phyloP scores from a whole-genome alignment of 2,113 vertebrate species.

The Channa argus region DNA sequence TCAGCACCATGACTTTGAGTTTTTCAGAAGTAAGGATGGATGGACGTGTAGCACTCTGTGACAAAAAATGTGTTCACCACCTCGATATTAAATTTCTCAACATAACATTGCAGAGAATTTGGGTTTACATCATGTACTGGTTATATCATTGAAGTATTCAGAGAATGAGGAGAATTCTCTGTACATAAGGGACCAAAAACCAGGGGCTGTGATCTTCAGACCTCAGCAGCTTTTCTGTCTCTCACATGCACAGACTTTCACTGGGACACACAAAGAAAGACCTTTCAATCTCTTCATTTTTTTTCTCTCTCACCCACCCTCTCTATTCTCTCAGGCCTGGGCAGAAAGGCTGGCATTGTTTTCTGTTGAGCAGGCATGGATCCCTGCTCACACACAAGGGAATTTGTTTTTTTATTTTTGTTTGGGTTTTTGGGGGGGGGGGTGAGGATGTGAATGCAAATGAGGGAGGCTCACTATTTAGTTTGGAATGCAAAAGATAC shows the following conservation, averaged over 20 bases:
- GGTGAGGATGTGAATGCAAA: slow-evolving; percentile 45
- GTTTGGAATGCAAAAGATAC: slow-evolving; percentile 44
- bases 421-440: slow-evolving; percentile 11
- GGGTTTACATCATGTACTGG: too few relatives aligned
- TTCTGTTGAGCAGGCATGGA: slow-evolving; percentile 29
- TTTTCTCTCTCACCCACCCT: neutral
- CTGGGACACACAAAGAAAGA: slow-evolving; percentile 46
- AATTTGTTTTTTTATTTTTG: slow-evolving; percentile 8
- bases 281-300: slow-evolving; percentile 21
- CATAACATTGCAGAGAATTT: too few relatives aligned
- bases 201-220: too few relatives aligned
- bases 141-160: too few relatives aligned
- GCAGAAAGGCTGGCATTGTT: slow-evolving; percentile 71
- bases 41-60: too few relatives aligned
- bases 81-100: too few relatives aligned
- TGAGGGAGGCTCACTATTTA: slow-evolving; percentile 32
- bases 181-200: too few relatives aligned
- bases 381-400: slow-evolving; percentile 65
- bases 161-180: too few relatives aligned
- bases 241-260: slow-evolving; percentile 19
- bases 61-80: too few relatives aligned
- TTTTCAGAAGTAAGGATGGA: too few relatives aligned
- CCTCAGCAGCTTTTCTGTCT: too few relatives aligned
- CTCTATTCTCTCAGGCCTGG: slow-evolving; percentile 42
- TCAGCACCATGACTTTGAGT: too few relatives aligned